Evolutionary conservation across 2,888 invertebrate species (phyloP), one percentile per base, ranked within the genome.

Genomic region (Drosophila gaucha): DNA sequence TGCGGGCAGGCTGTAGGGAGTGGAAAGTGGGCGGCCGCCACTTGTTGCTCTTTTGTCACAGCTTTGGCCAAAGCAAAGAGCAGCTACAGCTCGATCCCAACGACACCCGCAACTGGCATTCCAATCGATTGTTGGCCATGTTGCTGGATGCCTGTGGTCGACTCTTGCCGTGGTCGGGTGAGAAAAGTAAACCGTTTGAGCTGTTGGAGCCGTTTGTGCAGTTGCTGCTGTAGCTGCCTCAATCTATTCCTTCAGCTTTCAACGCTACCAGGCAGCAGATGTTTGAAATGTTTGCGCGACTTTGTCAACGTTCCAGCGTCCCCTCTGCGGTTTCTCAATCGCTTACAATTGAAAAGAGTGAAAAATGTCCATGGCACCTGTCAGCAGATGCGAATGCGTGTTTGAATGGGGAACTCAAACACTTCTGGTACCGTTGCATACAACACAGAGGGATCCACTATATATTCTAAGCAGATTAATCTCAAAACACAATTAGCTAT

Each of bases 111-210:
- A 74, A 76, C 69, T 70, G 57, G 52, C 82, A 82, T 82, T 83
- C 86, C 82, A 64, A 75, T 77, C 86, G 84, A 79, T 86, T 77
- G 80, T 86, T 82, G 74, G 67, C 65, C 64, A 74, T 77, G 83
- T 77, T 66, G 71, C 60, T 47, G 68, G 67, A 82, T 74, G 67
- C 67, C 68, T 71, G 49, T 65, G 58, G 72, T 69, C 50, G 65
- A 22, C 31, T 20, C 49, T 35, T 49, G 33, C 35, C 49, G 49
- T 49, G 49, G 49, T 35, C 14, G 67, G 66, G 86, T 79, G 83
- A 82, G 79, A 85, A 85, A 82, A 82, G 86, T 78, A 67, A 82
- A 72, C 79, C 76, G 67, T 84, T 71, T 54, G 65, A 57, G 62
- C 33, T 44, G 39, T 49, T 43, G 41, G 6, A 38, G 20, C 6